Percentiles rank a stretch among this genome's conserved stretches.
Conservation (phyloP, 2,797 vertebrate species). For the Lindbergichthys nudifrons region DNA sequence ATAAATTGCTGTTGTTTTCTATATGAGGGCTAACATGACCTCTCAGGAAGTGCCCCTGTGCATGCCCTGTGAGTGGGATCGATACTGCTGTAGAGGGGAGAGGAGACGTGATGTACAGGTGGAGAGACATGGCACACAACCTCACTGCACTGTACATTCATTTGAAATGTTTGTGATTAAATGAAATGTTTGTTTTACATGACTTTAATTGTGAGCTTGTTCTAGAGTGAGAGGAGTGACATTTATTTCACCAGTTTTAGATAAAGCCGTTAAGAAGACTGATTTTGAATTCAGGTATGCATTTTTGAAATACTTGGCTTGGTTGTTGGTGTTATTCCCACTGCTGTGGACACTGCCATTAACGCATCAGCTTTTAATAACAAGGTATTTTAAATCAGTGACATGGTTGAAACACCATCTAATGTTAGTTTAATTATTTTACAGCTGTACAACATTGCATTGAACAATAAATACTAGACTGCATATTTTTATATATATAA, state of each 20-base stretch:
- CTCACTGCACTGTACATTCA: slow-evolving; percentile 65
- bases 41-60: slow-evolving; percentile 60
- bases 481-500: slow-evolving; percentile 69
- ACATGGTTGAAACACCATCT: slow-evolving; percentile 22
- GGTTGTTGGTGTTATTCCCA: slow-evolving; percentile 43
- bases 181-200: slow-evolving; percentile 65
- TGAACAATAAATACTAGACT: slow-evolving; percentile 69
- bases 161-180: slow-evolving; percentile 59
- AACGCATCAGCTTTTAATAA: slow-evolving; percentile 38
- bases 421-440: not conserved
- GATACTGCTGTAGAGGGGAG: slow-evolving; percentile 37
- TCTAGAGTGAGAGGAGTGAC: slow-evolving; percentile 14
- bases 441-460: slow-evolving; percentile 45
- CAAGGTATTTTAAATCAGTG: slow-evolving; percentile 20
- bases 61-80: slow-evolving; percentile 52
- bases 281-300: slow-evolving; percentile 65
- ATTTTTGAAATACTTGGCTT: slow-evolving; percentile 51
- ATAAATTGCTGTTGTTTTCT: slow-evolving; percentile 58
- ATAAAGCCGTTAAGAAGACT: slow-evolving; percentile 44
- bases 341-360: slow-evolving; percentile 29
- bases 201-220: slow-evolving; percentile 25
- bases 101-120: slow-evolving; percentile 16
- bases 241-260: slow-evolving; percentile 51
- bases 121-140: slow-evolving; percentile 34
- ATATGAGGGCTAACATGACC: slow-evolving; percentile 54